Base-by-base conservation (phyloP, 2,113 vertebrate genomes). In the Cyprinodon tularosa region DNA sequence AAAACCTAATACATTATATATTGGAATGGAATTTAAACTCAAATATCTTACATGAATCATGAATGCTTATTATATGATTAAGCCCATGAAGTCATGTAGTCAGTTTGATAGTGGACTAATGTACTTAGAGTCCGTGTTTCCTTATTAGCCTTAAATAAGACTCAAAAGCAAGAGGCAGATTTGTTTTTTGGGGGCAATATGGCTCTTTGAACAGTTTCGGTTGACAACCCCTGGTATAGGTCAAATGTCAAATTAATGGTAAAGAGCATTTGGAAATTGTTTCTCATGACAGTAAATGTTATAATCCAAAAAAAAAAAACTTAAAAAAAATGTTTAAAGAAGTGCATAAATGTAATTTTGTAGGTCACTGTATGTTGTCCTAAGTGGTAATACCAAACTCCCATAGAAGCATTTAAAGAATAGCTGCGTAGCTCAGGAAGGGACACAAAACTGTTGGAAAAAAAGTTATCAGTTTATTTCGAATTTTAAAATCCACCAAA, bases 401-500 rank as follows among this genome's bases (percentile, higher is more conserved):
- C 66, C 40, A 40, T 22, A 20, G 76, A 42, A 60, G 36, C 77
- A 78, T 72, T 69, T 66, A 62, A 79, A 85, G 73, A 82, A 68
- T 74, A 80, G 80, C 69, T 80, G 42, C 11, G 63, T 83, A 70
- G 47, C 50, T 68, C 77, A 86, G 87, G 85, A 85, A 89, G 87
- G 85, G 84, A 80, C 89, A 90, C 88, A 90, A 90, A 89, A 89
- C 81, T 86, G 70, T 69, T 64, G 20, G 76, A 74, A 76, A 82
- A 82, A 78, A 80, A 37, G 50, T 38, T 69, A 78, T 84, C 82
- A 76, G 60, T 70, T 82, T 77, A 88, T 72, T 70, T 83, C 68
- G 71, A 81, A 73, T 76, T 86, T 88, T 72, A 84, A 77, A 89
- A 84, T 90, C 87, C 92, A 92, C 88, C 87, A 81, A 84, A 83